Evolutionary conservation across 2,888 invertebrate genomes (phyloP), one percentile per base, ranked within the genome.

Genomic region (Petrolisthes manimaculis): DNA sequence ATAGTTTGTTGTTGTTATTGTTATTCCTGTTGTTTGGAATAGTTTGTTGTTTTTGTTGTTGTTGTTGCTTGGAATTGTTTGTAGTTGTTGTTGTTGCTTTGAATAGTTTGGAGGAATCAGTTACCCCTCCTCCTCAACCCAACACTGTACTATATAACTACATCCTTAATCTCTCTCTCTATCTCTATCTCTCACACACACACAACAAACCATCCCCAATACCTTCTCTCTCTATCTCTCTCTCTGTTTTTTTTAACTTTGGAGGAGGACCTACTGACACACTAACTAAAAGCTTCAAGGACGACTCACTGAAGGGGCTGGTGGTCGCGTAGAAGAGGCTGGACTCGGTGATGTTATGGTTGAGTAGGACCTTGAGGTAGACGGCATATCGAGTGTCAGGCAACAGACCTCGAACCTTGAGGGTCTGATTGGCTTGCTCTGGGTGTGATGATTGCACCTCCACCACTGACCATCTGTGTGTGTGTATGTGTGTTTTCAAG

Each of bases 381-480:
- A 71, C 71, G n/a, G 12, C 8, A n/a, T 71, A 71, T 5, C 71
- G 8, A n/a, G 71, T 71, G 71, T 71, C n/a, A 14, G 71, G 71
- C 5, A 14, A 18, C 18, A 71, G 71, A n/a, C 71, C 71, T 8
- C 12, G 5, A 5, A 71, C 18, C n/a, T 14, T n/a, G 18, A 71
- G 71, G 71, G 71, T 71, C 71, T 18, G n/a, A 18, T 5, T 6
- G n/a, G 9, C 18, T 12, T 71, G 18, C 5, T n/a, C 71, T 8
- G 71, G 71, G 71, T 5, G 8, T 12, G 9, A 12, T 5, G 71
- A n/a, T 5, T 18, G 12, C 5, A 71, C 71, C n/a, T 71, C n/a
- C 71, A 71, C n/a, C 71, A 71, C 71, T 8, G 71, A 71, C 71
- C 71, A 71, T 61, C 61, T 61, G 61, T 61, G 8, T 61, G 61